Base-by-base conservation (phyloP, 2,888 invertebrate species). In the Phytoseiulus persimilis region DNA sequence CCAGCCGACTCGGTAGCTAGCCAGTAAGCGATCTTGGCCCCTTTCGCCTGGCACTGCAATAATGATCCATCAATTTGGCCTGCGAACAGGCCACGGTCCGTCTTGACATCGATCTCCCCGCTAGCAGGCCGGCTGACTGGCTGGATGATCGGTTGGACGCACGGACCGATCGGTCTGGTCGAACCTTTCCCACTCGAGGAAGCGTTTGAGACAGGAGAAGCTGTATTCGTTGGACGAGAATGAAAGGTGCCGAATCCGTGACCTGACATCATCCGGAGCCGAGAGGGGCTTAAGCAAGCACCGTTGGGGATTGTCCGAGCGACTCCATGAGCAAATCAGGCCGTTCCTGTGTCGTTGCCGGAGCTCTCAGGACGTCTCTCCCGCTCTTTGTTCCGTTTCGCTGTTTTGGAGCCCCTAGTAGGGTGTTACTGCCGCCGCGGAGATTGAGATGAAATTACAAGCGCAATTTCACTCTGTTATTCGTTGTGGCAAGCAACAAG, bases 21-120 rank as follows among this genome's bases (percentile, higher is more conserved):
- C 65, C 65, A 65, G 65, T 65, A 65, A 65, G 65, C 65, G 65
- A 65, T 65, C 65, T 65, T 18, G 65, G 5, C 65, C 65, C 65
- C 65, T 65, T 65, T 65, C 18, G 65, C 65, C 65, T 65, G 23
- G 65, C 28, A 87, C 87, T 45, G 87, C 45, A 87, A 87, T 87
- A 87, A 87, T 87, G 33, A 87, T 87, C 87, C 87, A 87, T 87
- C 87, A 87, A 87, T 87, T 87, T 87, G 87, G 87, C 87, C 87
- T 33, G 84, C 39, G 39, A 32, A 32, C 87, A 87, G 87, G 87
- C n/a, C 33, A 6, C 28, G 87, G 39, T n/a, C 32, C 87, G 87
- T 87, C 33, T 87, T 87, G 87, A 87, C 87, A 87, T 87, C 87
- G 87, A 87, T 87, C 87, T 45, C 87, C 32, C 31, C 18, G 65